These are phyloP conservation scores for Planococcus citri DNA, from an alignment of 1,140 invertebrate genomes.

Conservation along the genomic window DNA sequence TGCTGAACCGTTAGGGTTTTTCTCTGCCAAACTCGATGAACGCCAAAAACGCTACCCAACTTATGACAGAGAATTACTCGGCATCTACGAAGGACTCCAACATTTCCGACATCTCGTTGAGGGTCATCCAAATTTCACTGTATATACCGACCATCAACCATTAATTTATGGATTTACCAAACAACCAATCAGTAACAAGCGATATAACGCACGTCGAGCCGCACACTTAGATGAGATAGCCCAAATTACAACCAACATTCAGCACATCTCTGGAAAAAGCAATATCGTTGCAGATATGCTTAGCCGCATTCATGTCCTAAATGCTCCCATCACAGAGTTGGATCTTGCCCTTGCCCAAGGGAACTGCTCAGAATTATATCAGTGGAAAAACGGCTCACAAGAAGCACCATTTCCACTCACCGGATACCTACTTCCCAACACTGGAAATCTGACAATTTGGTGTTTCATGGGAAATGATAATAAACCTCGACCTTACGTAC, in stretches of 20 bases:
- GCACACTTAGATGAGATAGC: slow-evolving; percentile 24
- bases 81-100: slow-evolving; percentile 29
- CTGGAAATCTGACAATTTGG: no score
- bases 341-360: no score
- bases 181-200: slow-evolving; percentile 29
- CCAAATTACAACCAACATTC: slow-evolving; percentile 28
- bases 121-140: no score
- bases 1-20: not conserved
- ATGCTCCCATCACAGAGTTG: no score
- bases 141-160: slow-evolving; percentile 36
- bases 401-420: no score
- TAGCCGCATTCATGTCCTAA: slow-evolving; percentile 24
- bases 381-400: no score
- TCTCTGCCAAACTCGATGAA: no score
- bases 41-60: slow-evolving; percentile 22
- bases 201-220: slow-evolving; percentile 29
- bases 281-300: slow-evolving; percentile 33
- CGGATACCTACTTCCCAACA: no score
- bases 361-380: no score
- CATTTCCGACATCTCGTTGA: no score
- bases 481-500: slow-evolving; percentile 25
- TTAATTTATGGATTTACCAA: slow-evolving; percentile 31
- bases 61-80: slow-evolving; percentile 34
- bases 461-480: no score
- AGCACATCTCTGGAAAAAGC: slow-evolving; percentile 27